A percentile compares a stretch with the other conserved stretches of the same genome.
Conservation (phyloP, 2,888 invertebrate genomes). For the Leucophenga maculata region DNA sequence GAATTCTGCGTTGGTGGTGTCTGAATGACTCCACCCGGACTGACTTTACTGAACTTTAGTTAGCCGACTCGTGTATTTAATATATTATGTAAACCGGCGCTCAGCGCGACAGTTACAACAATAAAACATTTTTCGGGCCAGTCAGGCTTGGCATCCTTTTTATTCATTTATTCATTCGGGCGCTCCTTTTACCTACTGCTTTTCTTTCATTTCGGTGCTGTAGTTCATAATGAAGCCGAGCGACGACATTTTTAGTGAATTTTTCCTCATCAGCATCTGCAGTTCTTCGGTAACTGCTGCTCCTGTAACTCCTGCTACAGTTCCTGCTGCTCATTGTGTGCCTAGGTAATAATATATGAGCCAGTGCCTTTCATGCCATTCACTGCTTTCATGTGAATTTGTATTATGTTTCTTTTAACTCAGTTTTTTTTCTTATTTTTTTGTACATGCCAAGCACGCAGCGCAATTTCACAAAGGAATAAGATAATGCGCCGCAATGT, state of each 20-base stretch:
- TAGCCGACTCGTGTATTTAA: too few relatives aligned
- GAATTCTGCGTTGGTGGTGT: too few relatives aligned
- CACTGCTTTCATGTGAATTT: background rate
- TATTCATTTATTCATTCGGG: too few relatives aligned
- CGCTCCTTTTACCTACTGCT: too few relatives aligned
- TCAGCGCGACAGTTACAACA: constrained; percentile 60
- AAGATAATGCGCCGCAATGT: constrained; percentile 49
- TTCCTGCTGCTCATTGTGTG: background rate
- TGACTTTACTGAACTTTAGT: too few relatives aligned
- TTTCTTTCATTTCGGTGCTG: background rate
- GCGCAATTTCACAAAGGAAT: constrained; percentile 31
- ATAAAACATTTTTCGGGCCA: constrained; percentile 59
- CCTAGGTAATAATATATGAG: constrained; percentile 1
- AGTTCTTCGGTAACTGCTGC: background rate
- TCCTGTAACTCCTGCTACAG: background rate
- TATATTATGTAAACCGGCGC: constrained; percentile 50
- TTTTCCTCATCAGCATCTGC: background rate
- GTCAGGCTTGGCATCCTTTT: constrained; percentile 44
- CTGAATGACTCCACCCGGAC: too few relatives aligned
- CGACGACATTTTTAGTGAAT: constrained; percentile 14
- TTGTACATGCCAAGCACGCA: constrained; percentile 41
- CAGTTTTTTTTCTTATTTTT: constrained; percentile 11
- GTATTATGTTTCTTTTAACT: too few relatives aligned
- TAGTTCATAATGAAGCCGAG: background rate
- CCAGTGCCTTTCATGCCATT: background rate